Evolutionary conservation across 2,888 invertebrate genomes (phyloP).

Genomic region (Nephrotoma appendiculata): DNA sequence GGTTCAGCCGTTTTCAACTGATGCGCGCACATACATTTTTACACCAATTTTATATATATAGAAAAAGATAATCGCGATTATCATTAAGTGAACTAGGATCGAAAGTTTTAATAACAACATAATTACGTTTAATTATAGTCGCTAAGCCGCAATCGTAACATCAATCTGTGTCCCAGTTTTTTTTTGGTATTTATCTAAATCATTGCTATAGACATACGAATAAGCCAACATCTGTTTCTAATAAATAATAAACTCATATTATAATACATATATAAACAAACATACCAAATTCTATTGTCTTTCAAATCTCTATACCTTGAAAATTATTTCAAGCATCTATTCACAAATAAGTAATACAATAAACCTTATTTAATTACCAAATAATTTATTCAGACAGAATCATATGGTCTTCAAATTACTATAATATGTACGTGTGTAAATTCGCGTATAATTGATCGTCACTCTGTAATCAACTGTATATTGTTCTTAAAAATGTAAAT

Average conservation of each 20-base stretch:
- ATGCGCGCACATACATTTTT: too few relatives aligned
- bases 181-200: background rate
- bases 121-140: background rate
- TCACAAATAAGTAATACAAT: background rate
- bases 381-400: background rate
- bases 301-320: background rate
- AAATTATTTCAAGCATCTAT: background rate
- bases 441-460: background rate
- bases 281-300: background rate
- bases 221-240: background rate
- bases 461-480: background rate
- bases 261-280: background rate
- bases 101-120: too few relatives aligned
- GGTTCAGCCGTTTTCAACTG: too few relatives aligned
- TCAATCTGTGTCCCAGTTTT: background rate
- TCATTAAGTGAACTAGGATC: too few relatives aligned
- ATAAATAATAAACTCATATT: background rate
- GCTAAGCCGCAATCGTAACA: background rate
- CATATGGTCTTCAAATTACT: background rate
- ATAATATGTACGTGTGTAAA: background rate
- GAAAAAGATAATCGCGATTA: too few relatives aligned
- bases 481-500: background rate
- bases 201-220: background rate
- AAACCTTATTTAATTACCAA: background rate
- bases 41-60: too few relatives aligned